Evolutionary conservation across 2,888 invertebrate species (phyloP).

Genomic region (Xiphydria camelus): DNA sequence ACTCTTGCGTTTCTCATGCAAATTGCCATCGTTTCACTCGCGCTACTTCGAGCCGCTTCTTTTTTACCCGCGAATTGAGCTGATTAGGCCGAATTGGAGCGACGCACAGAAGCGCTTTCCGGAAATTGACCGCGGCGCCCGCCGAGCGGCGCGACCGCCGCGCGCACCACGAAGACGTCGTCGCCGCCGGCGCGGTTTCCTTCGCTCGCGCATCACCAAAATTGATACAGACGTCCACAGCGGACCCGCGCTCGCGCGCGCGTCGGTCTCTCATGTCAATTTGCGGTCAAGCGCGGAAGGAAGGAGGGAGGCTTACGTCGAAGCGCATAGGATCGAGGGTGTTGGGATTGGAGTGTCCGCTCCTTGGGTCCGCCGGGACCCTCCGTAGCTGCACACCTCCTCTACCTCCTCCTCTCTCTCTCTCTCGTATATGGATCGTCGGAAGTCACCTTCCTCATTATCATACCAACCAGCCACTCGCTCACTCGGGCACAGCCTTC

Average conservation of each 20-base stretch:
- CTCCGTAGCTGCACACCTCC: constrained; percentile 23
- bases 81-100: constrained; percentile 41
- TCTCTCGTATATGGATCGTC: constrained; percentile 49
- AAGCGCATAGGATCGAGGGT: constrained; percentile 37
- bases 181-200: too few species aligned
- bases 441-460: constrained; percentile 60
- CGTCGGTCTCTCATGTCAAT: constrained; percentile 48
- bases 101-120: constrained; percentile 12
- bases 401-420: constrained; percentile 18
- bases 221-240: constrained; percentile 21
- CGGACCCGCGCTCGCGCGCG: constrained; percentile 32
- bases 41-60: constrained; percentile 13
- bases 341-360: constrained; percentile 55
- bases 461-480: constrained; percentile 52
- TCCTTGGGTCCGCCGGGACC: constrained; percentile 46
- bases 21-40: constrained; percentile 39
- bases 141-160: neutral
- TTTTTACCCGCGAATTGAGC: constrained; percentile 37
- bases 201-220: neutral
- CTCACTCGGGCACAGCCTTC: constrained; percentile 54
- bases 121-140: constrained; percentile 23
- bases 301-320: constrained; percentile 31
- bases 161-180: constrained; percentile 20
- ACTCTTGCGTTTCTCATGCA: constrained; percentile 53
- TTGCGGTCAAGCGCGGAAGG: constrained; percentile 43